Base-by-base conservation (phyloP, 2,113 vertebrate genomes). In the Podarcis cretensis region DNA sequence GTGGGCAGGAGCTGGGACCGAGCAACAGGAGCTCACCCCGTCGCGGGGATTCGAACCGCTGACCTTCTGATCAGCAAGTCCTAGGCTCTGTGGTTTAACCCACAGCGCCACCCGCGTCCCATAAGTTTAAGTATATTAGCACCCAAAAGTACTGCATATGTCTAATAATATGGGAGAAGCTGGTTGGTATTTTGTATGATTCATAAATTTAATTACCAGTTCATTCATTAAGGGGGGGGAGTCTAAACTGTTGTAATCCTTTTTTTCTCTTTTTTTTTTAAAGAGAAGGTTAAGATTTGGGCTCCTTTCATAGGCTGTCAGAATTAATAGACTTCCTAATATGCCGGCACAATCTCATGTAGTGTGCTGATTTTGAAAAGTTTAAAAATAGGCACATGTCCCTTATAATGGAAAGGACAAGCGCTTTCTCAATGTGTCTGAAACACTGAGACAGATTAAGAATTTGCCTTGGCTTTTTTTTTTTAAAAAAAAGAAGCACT, bases 231-330 rank as follows among this genome's bases (percentile, higher is more conserved):
- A 6, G 30, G 5, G 35, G 30, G 40, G 27, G 30, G 35, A 73
- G 25, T 5, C 25, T 13, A 92, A 81, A 87, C 92, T 92, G 91
- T 89, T 88, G 87, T 89, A 79, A 90, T 78, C 81, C 87, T 54
- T 9, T 48, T 10, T 48, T 48, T 1, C n/a, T 0, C 9, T 9
- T 2, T 48, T 84, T 25, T 84, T 30, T 83, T 68, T 68, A 12
- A 90, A 85, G 78, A 81, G 78, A 87, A 74, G 1, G 48, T 80
- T 0, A 6, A 82, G 89, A 89, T 90, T 93, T 88, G 83, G 57
- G 87, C 94, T 95, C 92, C 94, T 95, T 94, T 93, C 92, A 95
- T 95, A 93, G 85, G 90, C 87, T 84, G 75, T 88, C 79, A 89
- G 85, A 90, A 85, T 94, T 68, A 16, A 69, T 81, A 89, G 87